Evolutionary conservation across 2,888 invertebrate species (phyloP).

Genomic region (Drosophila prolongata): DNA sequence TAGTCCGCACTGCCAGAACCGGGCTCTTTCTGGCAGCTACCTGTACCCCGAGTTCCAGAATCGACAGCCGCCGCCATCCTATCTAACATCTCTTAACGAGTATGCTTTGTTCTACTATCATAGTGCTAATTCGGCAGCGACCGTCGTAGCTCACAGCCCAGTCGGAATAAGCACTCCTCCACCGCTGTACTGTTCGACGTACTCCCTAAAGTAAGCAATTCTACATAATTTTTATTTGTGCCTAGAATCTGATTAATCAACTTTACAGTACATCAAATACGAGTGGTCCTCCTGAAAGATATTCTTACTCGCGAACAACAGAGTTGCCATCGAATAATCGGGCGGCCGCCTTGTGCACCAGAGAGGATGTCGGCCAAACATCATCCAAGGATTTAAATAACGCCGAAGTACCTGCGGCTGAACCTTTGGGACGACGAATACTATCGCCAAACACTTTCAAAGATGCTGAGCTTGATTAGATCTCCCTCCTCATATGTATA

Average conservation of each 20-base stretch:
- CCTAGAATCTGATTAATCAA: neutral
- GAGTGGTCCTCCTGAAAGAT: conserved; percentile 28
- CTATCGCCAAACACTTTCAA: too few species aligned
- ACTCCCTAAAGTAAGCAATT: conserved; percentile 88
- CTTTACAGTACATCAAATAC: conserved; percentile 48
- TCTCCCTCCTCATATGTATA: too few species aligned
- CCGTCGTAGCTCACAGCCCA: conserved; percentile 72
- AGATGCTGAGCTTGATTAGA: too few species aligned
- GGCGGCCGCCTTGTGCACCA: conserved; percentile 26
- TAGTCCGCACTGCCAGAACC: conserved; percentile 89
- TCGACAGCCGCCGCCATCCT: conserved; percentile 97
- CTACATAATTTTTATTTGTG: neutral
- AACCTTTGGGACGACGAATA: too few species aligned
- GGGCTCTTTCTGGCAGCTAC: conserved; percentile 92
- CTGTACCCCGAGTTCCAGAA: conserved; percentile 98
- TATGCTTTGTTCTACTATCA: conserved; percentile 92
- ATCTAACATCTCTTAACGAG: conserved; percentile 98
- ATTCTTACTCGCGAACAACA: conserved; percentile 49
- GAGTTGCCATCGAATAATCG: conserved; percentile 54
- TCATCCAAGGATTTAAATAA: conserved; percentile 54
- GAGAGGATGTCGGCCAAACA: conserved; percentile 53
- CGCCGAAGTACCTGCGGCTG: too few species aligned
- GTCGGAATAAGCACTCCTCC: conserved; percentile 89
- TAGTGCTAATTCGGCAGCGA: conserved; percentile 67
- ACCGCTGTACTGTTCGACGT: conserved; percentile 95